These are phyloP conservation scores for Drepana falcataria DNA, from an alignment of 2,888 invertebrate species.

Conservation along the genomic window DNA sequence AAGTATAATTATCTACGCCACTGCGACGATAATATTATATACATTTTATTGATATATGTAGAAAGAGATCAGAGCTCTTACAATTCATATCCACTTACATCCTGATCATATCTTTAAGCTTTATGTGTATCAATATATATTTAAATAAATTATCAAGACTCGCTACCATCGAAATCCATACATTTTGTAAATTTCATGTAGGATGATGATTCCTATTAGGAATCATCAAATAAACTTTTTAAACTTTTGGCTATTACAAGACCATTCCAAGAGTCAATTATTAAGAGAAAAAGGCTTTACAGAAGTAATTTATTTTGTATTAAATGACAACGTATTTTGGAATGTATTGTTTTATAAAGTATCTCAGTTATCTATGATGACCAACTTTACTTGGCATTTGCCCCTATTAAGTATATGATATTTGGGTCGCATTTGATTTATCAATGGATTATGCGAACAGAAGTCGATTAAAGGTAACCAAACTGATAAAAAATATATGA, in stretches of 20 bases:
- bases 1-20: neutral
- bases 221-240: constrained; percentile 8
- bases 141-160: neutral
- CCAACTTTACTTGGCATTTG: neutral
- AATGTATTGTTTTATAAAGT: constrained; percentile 26
- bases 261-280: constrained; percentile 69
- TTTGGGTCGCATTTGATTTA: too few species aligned
- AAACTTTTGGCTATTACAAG: constrained; percentile 39
- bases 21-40: neutral
- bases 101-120: constrained; percentile 52
- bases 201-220: too few species aligned
- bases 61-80: constrained; percentile 14
- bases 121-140: constrained; percentile 17
- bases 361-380: neutral
- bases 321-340: constrained; percentile 47
- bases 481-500: too few species aligned
- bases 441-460: too few species aligned
- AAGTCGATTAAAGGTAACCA: too few species aligned
- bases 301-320: constrained; percentile 32
- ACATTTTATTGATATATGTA: constrained; percentile 3
- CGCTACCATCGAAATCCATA: neutral
- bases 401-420: too few species aligned
- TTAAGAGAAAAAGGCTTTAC: constrained; percentile 48
- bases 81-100: constrained; percentile 40
- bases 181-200: constrained; percentile 5